phyloP scores from a whole-genome alignment of 2,888 invertebrate species.

The Drosophila phalerata region DNA sequence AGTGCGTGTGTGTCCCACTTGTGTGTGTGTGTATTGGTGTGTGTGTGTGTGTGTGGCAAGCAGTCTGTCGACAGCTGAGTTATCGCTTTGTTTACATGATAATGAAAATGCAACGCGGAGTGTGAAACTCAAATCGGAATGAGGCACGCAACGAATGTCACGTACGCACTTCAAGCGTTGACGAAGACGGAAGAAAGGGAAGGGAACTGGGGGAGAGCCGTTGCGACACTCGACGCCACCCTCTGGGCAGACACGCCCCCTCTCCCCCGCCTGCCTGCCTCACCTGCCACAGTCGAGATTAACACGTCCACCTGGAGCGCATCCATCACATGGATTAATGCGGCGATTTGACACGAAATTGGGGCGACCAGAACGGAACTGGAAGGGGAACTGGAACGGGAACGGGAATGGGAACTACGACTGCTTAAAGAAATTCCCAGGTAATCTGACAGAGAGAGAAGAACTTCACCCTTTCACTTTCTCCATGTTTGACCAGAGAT shows the following conservation, averaged over 20 bases:
- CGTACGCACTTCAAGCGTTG: conserved; percentile 64
- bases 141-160: conserved; percentile 65
- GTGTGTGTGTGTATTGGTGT: conserved; percentile 32
- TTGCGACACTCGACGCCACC: not conserved
- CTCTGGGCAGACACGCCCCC: not conserved
- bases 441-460: not conserved
- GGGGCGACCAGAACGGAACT: conserved; percentile 15
- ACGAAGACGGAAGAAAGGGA: conserved; percentile 9
- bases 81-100: conserved; percentile 77
- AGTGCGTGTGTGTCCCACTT: conserved; percentile 8
- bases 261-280: not conserved
- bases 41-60: conserved; percentile 36
- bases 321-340: conserved; percentile 68
- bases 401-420: not conserved
- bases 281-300: conserved; percentile 48
- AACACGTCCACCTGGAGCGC: conserved; percentile 57
- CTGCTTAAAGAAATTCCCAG: not conserved
- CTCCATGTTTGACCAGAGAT: not conserved
- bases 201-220: not conserved
- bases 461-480: not conserved
- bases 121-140: conserved; percentile 43
- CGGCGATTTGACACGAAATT: conserved; percentile 36
- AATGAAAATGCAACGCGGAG: conserved; percentile 56
- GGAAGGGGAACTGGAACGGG: not conserved
- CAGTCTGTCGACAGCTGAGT: conserved; percentile 63